These are phyloP conservation scores for Notarius quadriscutis DNA, from an alignment of 2,113 vertebrate genomes.

Conservation along the genomic window DNA sequence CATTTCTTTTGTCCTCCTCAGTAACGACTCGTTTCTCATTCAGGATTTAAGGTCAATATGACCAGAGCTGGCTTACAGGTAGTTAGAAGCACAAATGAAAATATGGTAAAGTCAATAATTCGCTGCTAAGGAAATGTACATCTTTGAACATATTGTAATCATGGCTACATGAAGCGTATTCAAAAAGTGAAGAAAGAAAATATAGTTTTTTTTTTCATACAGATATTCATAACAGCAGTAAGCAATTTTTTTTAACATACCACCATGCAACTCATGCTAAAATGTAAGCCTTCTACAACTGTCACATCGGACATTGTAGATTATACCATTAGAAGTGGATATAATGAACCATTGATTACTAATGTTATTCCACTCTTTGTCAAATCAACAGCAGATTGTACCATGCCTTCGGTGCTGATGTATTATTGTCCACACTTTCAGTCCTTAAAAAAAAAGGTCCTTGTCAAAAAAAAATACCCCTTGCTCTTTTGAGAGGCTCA, in stretches of 20 bases:
- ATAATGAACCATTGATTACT: conserved; percentile 43
- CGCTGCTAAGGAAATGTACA: conserved; percentile 71
- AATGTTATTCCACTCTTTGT: conserved; percentile 36
- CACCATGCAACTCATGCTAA: conserved; percentile 89
- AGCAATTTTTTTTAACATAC: conserved; percentile 64
- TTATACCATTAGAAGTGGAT: conserved; percentile 45
- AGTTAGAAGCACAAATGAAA: conserved; percentile 71
- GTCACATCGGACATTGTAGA: conserved; percentile 50
- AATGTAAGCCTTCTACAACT: conserved; percentile 79
- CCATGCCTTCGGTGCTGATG: not conserved
- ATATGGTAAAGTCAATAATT: conserved; percentile 67
- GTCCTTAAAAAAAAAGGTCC: conserved; percentile 42
- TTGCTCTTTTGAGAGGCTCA: not conserved
- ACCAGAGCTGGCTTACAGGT: conserved; percentile 78
- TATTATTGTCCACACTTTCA: conserved; percentile 33
- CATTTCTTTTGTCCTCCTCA: conserved; percentile 34
- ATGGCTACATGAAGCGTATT: conserved; percentile 80
- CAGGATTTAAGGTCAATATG: conserved; percentile 83
- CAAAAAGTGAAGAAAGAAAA: conserved; percentile 85
- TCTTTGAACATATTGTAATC: conserved; percentile 57
- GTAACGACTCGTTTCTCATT: conserved; percentile 26
- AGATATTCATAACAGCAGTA: conserved; percentile 77
- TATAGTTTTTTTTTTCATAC: conserved; percentile 65
- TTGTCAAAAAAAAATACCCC: conserved; percentile 31
- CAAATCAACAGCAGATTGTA: conserved; percentile 1